Evolutionary conservation across 2,797 vertebrate genomes (phyloP).

Genomic region (Notolabrus celidotus): DNA sequence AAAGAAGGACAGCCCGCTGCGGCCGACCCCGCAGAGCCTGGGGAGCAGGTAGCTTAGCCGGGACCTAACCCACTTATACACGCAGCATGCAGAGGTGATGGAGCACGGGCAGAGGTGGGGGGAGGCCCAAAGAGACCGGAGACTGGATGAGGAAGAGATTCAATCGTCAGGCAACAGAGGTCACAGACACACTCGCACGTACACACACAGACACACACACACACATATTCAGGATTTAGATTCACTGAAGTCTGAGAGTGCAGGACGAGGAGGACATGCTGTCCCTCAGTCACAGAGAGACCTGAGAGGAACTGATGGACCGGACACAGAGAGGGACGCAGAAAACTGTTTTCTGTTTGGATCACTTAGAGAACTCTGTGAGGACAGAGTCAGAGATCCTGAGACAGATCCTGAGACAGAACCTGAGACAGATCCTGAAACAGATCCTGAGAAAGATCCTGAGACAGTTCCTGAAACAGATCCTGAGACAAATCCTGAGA

Average conservation of each 20-base stretch:
- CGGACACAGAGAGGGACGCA: no score
- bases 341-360: no score
- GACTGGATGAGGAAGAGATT: constrained; percentile 63
- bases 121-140: constrained; percentile 8
- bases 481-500: no score
- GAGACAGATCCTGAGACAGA: no score
- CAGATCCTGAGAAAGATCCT: no score
- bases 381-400: no score
- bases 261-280: background rate
- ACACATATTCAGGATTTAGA: constrained; percentile 38
- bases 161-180: constrained; percentile 52
- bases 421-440: no score
- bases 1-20: constrained; percentile 69
- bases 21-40: constrained; percentile 32
- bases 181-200: constrained; percentile 32
- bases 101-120: constrained; percentile 45
- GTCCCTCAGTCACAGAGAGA: background rate
- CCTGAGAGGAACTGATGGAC: no score
- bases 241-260: constrained; percentile 24
- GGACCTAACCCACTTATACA: constrained; percentile 75
- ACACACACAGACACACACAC: constrained; percentile 50
- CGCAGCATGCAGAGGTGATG: constrained; percentile 36
- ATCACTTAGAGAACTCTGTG: no score
- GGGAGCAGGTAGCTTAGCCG: constrained; percentile 40
- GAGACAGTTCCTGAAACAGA: no score